Evolutionary conservation across 2,113 vertebrate species (phyloP).

Genomic region (Lycaon pictus): DNA sequence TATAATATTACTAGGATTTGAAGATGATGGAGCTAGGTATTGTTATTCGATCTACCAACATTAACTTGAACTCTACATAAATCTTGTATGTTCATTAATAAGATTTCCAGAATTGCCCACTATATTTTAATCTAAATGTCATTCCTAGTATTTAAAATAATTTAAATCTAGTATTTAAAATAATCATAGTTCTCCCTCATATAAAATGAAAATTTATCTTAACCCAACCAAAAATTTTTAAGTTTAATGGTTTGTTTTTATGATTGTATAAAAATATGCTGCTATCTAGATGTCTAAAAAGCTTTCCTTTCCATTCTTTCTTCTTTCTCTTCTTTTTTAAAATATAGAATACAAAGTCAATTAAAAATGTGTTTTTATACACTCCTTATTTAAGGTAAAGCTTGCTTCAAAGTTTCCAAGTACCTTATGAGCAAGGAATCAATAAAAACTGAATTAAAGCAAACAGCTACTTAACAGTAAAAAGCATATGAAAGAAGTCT

Average conservation of each 20-base stretch:
- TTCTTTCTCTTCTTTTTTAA: slow-evolving; percentile 13
- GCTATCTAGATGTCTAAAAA: not conserved
- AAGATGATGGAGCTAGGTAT: not conserved
- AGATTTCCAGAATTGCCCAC: not conserved
- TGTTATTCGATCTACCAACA: not conserved
- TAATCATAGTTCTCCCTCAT: not conserved
- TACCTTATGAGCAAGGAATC: not conserved
- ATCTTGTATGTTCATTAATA: slow-evolving; percentile 33
- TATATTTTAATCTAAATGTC: slow-evolving; percentile 26
- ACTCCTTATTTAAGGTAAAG: slow-evolving; percentile 46
- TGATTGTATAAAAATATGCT: slow-evolving; percentile 1
- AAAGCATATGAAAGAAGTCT: not conserved
- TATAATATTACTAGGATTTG: slow-evolving; percentile 3
- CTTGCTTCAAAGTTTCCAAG: slow-evolving; percentile 43
- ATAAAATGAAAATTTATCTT: slow-evolving; percentile 22
- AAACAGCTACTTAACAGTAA: slow-evolving; percentile 23
- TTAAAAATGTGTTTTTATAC: slow-evolving; percentile 30
- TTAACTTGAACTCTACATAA: not conserved
- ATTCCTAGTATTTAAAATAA: not conserved
- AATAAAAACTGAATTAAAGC: slow-evolving; percentile 52
- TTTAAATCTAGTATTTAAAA: not conserved
- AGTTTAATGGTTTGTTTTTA: slow-evolving; percentile 10
- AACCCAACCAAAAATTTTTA: not conserved
- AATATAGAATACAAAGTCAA: slow-evolving; percentile 36
- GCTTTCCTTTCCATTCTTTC: slow-evolving; percentile 3